phyloP scores from a whole-genome alignment of 2,888 invertebrate genomes.

The Pandemis heparana region DNA sequence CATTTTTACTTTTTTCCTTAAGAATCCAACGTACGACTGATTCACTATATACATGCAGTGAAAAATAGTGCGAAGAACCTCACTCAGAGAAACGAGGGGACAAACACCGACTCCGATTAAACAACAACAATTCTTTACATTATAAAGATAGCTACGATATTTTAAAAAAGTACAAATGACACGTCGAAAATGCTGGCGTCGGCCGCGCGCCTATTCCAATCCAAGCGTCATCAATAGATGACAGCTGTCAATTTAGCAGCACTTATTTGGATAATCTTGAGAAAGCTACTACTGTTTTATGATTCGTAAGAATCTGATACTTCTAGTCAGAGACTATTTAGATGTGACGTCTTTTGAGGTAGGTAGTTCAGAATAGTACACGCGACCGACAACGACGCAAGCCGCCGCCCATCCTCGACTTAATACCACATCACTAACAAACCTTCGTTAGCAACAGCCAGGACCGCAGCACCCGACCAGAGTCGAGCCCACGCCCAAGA shows the following conservation, averaged over 20 bases:
- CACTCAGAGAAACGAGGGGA: conserved; percentile 72
- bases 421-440: conserved; percentile 1
- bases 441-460: neutral
- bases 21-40: conserved; percentile 59
- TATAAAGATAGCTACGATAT: conserved; percentile 60
- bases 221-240: neutral
- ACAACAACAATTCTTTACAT: conserved; percentile 68
- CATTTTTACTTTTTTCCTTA: conserved; percentile 67
- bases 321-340: neutral
- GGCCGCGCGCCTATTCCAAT: conserved; percentile 16
- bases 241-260: neutral
- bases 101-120: conserved; percentile 60
- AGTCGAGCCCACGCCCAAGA: neutral
- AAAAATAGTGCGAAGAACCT: conserved; percentile 71
- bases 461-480: neutral
- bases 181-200: conserved; percentile 59
- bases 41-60: conserved; percentile 77
- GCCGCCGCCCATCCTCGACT: conserved; percentile 20
- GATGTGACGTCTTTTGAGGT: neutral
- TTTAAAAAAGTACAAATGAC: conserved; percentile 74
- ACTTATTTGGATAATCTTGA: neutral
- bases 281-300: too few relatives aligned
- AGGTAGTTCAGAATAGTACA: neutral
- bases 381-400: conserved; percentile 23
- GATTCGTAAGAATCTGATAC: too few relatives aligned